These are phyloP conservation scores for Heliconius erato DNA, from an alignment of 2,888 invertebrate genomes.

Conservation along the genomic window DNA sequence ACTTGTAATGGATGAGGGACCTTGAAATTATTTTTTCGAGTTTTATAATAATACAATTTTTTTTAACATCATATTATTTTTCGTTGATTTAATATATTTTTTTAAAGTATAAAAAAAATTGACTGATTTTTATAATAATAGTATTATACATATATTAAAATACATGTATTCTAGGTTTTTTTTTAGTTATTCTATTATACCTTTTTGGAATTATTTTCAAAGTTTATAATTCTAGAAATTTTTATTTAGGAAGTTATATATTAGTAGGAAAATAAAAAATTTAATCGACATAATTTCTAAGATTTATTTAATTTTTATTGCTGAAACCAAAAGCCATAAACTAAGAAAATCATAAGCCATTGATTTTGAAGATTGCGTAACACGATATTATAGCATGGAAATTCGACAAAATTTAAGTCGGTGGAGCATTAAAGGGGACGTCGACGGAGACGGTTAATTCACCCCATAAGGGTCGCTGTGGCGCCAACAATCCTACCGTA, in stretches of 20 bases:
- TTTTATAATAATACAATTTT: background rate
- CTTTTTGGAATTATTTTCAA: background rate
- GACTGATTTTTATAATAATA: slow-evolving; percentile 2
- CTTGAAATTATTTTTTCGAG: slow-evolving; percentile 37
- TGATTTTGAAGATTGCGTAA: slow-evolving; percentile 74
- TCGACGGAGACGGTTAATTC: slow-evolving; percentile 82
- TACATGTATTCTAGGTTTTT: background rate
- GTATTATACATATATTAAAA: background rate
- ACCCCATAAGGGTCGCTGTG: slow-evolving; percentile 83
- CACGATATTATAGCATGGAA: slow-evolving; percentile 79
- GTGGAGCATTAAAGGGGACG: slow-evolving; percentile 83
- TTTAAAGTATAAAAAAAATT: background rate
- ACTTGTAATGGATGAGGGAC: slow-evolving; percentile 51
- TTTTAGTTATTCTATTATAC: too few species aligned
- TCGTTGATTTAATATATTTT: background rate
- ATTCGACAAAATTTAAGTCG: slow-evolving; percentile 85
- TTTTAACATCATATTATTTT: background rate
- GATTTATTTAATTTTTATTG: slow-evolving; percentile 4
- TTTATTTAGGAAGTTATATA: background rate
- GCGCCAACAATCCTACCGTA: slow-evolving; percentile 83
- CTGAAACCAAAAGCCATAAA: slow-evolving; percentile 66
- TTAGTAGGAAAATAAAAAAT: too few species aligned
- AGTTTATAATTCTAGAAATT: background rate
- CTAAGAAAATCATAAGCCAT: slow-evolving; percentile 80
- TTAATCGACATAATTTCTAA: background rate